Base-by-base conservation (phyloP, 2,113 vertebrate species). In the Furnarius figulus region DNA sequence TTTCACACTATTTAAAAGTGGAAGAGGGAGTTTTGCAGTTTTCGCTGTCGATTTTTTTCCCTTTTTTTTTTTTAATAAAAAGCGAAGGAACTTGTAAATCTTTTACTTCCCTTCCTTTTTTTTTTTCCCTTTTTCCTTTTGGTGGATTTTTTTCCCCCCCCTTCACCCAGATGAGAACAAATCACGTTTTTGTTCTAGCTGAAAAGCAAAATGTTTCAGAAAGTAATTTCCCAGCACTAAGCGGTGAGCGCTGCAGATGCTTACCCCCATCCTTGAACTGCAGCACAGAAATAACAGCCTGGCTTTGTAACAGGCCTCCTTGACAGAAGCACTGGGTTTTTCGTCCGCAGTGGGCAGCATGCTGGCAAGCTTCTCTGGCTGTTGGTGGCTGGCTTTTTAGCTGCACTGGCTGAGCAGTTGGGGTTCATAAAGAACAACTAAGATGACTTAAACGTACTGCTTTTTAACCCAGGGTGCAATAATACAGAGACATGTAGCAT, bases 311-410 rank as follows among this genome's bases (percentile, higher is more conserved):
- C 63, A 97, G 95, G 91, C 83, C 92, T 91, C 79, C 79, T 81
- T 97, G 97, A 95, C 80, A 96, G 95, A 85, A 96, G 95, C 97
- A 89, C 95, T 95, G 96, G 98, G 87, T 85, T 97, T 96, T 96
- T 92, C 95, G 53, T 96, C 87, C 74, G 96, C 97, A 96, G 97
- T 89, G 95, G 98, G 97, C 98, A 97, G 98, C 99, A 98, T 99
- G 99, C 98, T 99, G 98, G 98, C 98, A 98, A 84, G 97, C 97
- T 97, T 98, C 97, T 98, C 96, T 98, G 99, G 98, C 99, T 99
- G 98, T 98, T 98, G 98, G 98, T 98, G 98, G 98, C 98, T 98
- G 98, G 99, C 99, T 99, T 98, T 92, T 97, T 98, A 98, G 98
- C 98, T 98, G 98, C 97, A 95, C 98, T 98, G 97, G 98, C 98